These are phyloP conservation scores for Pristionchus exspectatus DNA, from an alignment of 2,888 invertebrate genomes.

Conservation along the genomic window DNA sequence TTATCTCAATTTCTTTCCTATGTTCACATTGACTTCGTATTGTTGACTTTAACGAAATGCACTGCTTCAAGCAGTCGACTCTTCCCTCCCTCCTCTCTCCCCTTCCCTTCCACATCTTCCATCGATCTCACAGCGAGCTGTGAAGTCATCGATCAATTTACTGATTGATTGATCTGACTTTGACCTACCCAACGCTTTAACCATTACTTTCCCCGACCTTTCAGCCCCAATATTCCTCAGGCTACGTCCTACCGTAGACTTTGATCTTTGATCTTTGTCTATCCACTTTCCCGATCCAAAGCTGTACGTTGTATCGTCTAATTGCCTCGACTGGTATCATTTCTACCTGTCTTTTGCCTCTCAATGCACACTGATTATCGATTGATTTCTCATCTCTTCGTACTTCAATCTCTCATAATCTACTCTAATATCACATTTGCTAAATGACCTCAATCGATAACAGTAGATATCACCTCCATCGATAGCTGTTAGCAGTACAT, in stretches of 20 bases:
- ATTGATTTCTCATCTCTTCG: slow-evolving; percentile 14
- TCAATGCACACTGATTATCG: slow-evolving; percentile 11
- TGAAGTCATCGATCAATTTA: slow-evolving; percentile 17
- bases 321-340: slow-evolving; percentile 27
- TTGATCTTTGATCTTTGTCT: slow-evolving; percentile 23
- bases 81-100: not conserved
- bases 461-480: slow-evolving; percentile 1
- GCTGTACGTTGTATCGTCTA: slow-evolving; percentile 15
- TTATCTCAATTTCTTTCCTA: not conserved
- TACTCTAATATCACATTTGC: slow-evolving; percentile 6
- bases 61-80: not conserved
- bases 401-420: not conserved
- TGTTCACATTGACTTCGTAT: not conserved
- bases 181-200: slow-evolving; percentile 23
- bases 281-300: slow-evolving; percentile 4
- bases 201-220: not conserved
- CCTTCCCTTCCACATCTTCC: not conserved
- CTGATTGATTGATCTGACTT: slow-evolving; percentile 36
- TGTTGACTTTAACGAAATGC: not conserved
- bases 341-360: slow-evolving; percentile 26
- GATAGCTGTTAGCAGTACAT: not conserved
- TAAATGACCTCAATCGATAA: slow-evolving; percentile 34
- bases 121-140: slow-evolving; percentile 8
- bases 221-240: not conserved
- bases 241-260: not conserved